phyloP scores from a whole-genome alignment of 2,888 invertebrate genomes.

The Tubulanus polymorphus region DNA sequence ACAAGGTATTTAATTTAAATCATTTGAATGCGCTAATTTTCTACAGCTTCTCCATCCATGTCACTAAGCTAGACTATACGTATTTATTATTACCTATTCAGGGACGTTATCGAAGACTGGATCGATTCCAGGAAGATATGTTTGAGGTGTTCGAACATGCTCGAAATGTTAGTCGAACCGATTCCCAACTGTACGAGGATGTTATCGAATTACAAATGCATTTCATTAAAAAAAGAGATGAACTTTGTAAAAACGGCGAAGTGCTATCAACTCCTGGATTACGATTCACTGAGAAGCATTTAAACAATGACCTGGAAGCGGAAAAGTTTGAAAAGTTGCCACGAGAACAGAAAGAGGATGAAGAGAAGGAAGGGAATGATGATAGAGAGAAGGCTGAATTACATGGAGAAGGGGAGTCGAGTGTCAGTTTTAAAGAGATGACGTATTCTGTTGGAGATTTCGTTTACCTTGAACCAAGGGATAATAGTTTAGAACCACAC shows the following conservation, averaged over 20 bases:
- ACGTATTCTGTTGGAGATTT: conserved; percentile 82
- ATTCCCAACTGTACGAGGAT: conserved; percentile 90
- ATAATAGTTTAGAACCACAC: conserved; percentile 49
- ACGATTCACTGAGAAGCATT: conserved; percentile 71
- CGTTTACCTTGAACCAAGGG: conserved; percentile 69
- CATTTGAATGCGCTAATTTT: too few relatives aligned
- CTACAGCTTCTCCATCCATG: too few relatives aligned
- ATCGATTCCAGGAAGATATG: conserved; percentile 94
- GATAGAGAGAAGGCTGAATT: conserved; percentile 29
- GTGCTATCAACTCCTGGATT: conserved; percentile 83
- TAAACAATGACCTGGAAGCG: conserved; percentile 52
- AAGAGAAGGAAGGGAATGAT: conserved; percentile 34
- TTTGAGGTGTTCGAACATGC: conserved; percentile 88
- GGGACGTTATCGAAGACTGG: conserved; percentile 86
- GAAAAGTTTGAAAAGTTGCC: conserved; percentile 63
- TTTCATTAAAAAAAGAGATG: conserved; percentile 69
- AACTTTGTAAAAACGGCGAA: conserved; percentile 73
- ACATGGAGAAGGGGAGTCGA: conserved; percentile 19
- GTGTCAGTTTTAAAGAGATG: conserved; percentile 64
- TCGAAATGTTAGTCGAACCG: conserved; percentile 79
- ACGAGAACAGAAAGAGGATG: conserved; percentile 53
- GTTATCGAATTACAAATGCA: conserved; percentile 87
- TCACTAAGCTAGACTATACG: too few relatives aligned
- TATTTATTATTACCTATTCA: conserved; percentile 53
- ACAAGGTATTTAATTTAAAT: conserved; percentile 60